These are phyloP conservation scores for Caenorhabditis sp. DNA, from an alignment of 2,888 invertebrate genomes.

Conservation along the genomic window DNA sequence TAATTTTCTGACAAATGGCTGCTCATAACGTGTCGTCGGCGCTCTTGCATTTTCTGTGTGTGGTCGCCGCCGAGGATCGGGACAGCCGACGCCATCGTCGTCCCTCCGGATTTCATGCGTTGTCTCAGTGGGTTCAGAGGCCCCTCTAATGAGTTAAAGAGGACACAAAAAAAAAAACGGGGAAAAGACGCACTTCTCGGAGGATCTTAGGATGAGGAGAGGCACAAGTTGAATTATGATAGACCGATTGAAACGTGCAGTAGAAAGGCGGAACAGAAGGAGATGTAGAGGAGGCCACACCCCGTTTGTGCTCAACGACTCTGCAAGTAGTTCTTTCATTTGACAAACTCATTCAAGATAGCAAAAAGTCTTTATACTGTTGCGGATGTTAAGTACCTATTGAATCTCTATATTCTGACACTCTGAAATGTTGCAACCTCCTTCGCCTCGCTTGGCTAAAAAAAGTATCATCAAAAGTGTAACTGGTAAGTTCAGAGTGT, in stretches of 20 bases:
- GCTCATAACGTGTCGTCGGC: constrained; percentile 67
- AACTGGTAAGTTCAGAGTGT: constrained; percentile 35
- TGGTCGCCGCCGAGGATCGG: constrained; percentile 36
- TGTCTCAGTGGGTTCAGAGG: constrained; percentile 51
- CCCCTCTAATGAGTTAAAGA: constrained; percentile 55
- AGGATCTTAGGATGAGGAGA: constrained; percentile 21
- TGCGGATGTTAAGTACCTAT: too few species aligned
- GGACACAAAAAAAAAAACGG: constrained; percentile 49
- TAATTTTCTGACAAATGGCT: constrained; percentile 71
- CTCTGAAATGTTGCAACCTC: constrained; percentile 17
- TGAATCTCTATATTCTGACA: not conserved
- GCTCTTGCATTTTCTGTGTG: constrained; percentile 41
- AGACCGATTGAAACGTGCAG: constrained; percentile 51
- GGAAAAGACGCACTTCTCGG: constrained; percentile 16
- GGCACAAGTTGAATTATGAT: constrained; percentile 60
- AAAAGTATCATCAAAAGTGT: constrained; percentile 53
- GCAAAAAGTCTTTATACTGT: not conserved
- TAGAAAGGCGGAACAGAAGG: constrained; percentile 20
- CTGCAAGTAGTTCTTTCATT: constrained; percentile 18
- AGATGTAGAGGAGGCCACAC: constrained; percentile 42
- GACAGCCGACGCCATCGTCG: constrained; percentile 42
- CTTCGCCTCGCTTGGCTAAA: constrained; percentile 23
- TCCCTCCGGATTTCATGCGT: constrained; percentile 59
- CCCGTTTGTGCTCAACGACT: constrained; percentile 28
- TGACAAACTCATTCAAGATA: constrained; percentile 11